Evolutionary conservation across 2,888 invertebrate genomes (phyloP).

Genomic region (Lasioglossum villosulum): DNA sequence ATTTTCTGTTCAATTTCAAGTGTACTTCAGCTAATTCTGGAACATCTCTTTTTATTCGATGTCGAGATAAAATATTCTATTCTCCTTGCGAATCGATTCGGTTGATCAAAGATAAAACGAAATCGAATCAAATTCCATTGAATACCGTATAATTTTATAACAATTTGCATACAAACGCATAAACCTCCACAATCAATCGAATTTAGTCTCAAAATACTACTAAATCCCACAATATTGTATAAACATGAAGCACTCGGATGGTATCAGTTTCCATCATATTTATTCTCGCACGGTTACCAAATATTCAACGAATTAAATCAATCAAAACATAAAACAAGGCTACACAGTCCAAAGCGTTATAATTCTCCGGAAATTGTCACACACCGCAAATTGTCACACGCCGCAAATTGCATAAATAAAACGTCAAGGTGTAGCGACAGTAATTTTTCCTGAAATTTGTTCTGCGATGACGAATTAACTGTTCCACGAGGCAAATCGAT

Average conservation of each 20-base stretch:
- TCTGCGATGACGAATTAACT: too few species aligned
- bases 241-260: background rate
- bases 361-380: background rate
- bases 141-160: background rate
- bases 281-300: background rate
- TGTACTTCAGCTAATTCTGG: background rate
- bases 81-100: background rate
- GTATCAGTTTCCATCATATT: background rate
- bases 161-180: background rate
- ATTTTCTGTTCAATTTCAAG: background rate
- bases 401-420: too few species aligned
- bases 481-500: too few species aligned
- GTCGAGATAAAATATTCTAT: background rate
- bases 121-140: background rate
- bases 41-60: background rate
- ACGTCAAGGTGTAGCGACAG: background rate
- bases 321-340: background rate
- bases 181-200: background rate
- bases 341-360: background rate
- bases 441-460: background rate
- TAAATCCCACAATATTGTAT: background rate
- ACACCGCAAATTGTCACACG: too few species aligned
- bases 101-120: background rate
- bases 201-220: background rate
- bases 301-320: background rate